phyloP scores from a whole-genome alignment of 1,140 invertebrate genomes.

The Copidosoma floridanum region DNA sequence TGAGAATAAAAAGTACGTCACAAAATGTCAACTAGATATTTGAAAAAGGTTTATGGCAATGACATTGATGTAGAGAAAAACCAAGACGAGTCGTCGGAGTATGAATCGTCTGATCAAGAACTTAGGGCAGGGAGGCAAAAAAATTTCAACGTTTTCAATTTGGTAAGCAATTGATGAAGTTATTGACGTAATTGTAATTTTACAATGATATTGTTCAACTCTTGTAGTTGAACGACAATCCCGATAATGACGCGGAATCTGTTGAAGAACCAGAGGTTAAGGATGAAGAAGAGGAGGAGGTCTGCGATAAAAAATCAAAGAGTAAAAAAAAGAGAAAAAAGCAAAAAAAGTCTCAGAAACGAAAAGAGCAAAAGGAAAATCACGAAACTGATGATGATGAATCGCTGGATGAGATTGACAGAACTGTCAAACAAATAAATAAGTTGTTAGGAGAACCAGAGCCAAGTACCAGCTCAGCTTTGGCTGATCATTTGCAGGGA shows the following conservation, averaged over 20 bases:
- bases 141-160: conserved; percentile 23
- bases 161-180: too few relatives aligned
- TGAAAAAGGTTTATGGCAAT: conserved; percentile 21
- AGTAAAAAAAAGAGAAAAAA: conserved; percentile 41
- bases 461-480: conserved; percentile 39
- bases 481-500: conserved; percentile 36
- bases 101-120: background rate
- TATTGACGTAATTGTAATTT: too few relatives aligned
- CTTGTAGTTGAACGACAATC: conserved; percentile 19
- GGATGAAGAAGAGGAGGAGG: conserved; percentile 4
- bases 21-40: conserved; percentile 23
- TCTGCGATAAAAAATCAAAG: background rate
- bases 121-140: conserved; percentile 8
- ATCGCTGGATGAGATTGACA: conserved; percentile 71
- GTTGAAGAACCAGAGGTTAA: background rate
- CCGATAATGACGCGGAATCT: conserved; percentile 11
- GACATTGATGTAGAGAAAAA: background rate
- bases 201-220: background rate
- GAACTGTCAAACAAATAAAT: conserved; percentile 71
- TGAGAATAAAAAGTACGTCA: too few relatives aligned
- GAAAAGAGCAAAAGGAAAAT: conserved; percentile 58
- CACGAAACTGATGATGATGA: conserved; percentile 63
- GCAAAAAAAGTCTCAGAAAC: conserved; percentile 48
- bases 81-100: background rate
- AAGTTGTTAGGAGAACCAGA: conserved; percentile 65